phyloP scores from a whole-genome alignment of 2,113 vertebrate species.

The Syrmaticus mikado region DNA sequence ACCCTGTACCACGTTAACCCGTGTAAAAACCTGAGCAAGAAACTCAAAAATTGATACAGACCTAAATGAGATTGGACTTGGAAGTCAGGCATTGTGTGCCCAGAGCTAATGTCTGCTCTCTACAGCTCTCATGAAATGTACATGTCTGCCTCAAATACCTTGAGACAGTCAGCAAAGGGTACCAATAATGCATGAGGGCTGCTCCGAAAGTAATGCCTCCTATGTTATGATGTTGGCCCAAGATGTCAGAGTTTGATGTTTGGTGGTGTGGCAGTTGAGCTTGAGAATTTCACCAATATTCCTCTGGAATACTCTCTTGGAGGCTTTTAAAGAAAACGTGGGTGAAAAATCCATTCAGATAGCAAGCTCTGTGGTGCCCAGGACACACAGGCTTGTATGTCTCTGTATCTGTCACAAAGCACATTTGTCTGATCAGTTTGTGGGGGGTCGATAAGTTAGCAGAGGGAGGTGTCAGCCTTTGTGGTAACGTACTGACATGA shows the following conservation, averaged over 20 bases:
- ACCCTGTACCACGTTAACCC: accelerated
- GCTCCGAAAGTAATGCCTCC: too few relatives aligned
- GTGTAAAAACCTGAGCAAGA: background rate
- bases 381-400: background rate
- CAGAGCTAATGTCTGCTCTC: background rate
- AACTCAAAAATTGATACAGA: background rate
- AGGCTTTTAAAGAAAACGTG: background rate
- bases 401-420: background rate
- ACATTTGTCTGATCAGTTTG: background rate
- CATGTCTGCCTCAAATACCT: background rate
- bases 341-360: background rate
- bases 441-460: background rate
- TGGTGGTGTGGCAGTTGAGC: too few relatives aligned
- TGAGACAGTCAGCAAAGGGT: background rate
- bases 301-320: too few relatives aligned
- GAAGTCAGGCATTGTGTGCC: background rate
- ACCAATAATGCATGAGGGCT: background rate
- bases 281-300: too few relatives aligned
- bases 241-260: too few relatives aligned
- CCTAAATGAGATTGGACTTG: background rate
- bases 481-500: background rate
- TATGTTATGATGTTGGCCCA: too few relatives aligned
- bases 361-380: background rate
- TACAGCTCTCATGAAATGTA: background rate
- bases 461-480: background rate